A percentile compares a stretch with the other conserved stretches of the same genome.
Conservation (phyloP, 2,888 invertebrate species). For the Lamproptera curius region DNA sequence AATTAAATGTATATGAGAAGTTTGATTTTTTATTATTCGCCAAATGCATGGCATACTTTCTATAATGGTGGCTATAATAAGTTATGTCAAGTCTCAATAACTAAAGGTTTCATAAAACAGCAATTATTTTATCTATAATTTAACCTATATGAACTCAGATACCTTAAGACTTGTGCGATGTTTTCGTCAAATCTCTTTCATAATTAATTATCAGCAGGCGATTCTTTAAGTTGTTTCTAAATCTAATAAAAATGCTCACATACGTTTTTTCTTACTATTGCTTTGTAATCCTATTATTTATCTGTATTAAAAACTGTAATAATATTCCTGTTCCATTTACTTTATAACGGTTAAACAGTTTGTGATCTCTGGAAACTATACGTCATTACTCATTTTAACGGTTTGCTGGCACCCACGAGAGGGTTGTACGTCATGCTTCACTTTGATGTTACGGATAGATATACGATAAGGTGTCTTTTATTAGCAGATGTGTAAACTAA, state of each 20-base stretch:
- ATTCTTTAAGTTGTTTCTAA: neutral
- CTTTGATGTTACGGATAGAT: conserved; percentile 62
- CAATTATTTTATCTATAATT: neutral
- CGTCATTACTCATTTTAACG: conserved; percentile 74
- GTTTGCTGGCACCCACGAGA: conserved; percentile 62
- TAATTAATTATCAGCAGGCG: neutral
- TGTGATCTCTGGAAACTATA: conserved; percentile 20
- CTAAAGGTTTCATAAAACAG: neutral
- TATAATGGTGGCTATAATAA: no score
- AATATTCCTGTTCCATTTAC: no score
- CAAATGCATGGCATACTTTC: no score
- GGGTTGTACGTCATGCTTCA: conserved; percentile 64
- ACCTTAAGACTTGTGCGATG: neutral
- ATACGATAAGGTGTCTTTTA: conserved; percentile 41
- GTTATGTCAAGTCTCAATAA: neutral
- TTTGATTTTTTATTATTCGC: no score
- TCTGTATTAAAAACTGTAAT: no score
- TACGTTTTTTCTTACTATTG: neutral
- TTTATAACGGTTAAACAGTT: conserved; percentile 15
- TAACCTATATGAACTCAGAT: neutral
- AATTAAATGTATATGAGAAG: no score
- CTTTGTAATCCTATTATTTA: no score
- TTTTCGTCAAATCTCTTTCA: neutral
- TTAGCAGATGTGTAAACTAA: conserved; percentile 63
- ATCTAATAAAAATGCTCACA: neutral